Evolutionary conservation across 92 coral and sea anemone genomes (phyloP).

Genomic region (Actinostola sp.): DNA sequence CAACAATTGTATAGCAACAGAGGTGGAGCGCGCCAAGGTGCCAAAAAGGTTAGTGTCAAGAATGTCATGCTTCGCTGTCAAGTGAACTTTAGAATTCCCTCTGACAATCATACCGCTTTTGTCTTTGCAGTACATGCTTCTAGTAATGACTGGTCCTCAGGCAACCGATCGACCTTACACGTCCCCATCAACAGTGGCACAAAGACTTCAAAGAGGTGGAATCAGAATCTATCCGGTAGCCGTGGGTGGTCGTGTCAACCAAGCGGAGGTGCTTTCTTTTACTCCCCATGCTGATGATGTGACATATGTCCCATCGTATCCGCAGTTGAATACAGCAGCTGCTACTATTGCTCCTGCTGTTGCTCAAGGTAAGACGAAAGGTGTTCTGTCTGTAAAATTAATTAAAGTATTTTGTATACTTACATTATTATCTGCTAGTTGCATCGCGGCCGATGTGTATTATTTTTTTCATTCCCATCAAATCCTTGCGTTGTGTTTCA

Average conservation of each 20-base stretch:
- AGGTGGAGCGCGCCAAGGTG: slow-evolving; percentile 35
- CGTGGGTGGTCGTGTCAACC: slow-evolving; percentile 33
- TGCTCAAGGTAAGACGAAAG: background rate
- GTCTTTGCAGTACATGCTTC: slow-evolving; percentile 27
- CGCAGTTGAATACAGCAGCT: slow-evolving; percentile 12
- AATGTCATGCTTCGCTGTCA: background rate
- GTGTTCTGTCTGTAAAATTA: background rate
- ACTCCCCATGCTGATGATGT: slow-evolving; percentile 27
- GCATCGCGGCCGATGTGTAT: no score
- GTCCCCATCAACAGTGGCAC: slow-evolving; percentile 27
- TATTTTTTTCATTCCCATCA: no score
- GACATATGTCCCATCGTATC: slow-evolving; percentile 7
- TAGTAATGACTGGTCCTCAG: slow-evolving; percentile 59
- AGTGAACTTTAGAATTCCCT: background rate
- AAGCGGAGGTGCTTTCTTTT: slow-evolving; percentile 15
- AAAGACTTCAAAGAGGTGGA: slow-evolving; percentile 34
- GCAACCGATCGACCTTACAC: slow-evolving; percentile 42
- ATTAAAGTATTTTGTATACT: no score
- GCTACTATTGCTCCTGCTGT: slow-evolving; percentile 22
- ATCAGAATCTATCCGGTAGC: slow-evolving; percentile 50
- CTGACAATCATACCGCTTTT: no score
- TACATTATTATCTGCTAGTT: no score
- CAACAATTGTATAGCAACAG: slow-evolving; percentile 32
- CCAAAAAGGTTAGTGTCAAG: slow-evolving; percentile 27
- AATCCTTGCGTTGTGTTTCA: no score